phyloP scores from a whole-genome alignment of 2,113 vertebrate genomes.

The Cisticola juncidis region DNA sequence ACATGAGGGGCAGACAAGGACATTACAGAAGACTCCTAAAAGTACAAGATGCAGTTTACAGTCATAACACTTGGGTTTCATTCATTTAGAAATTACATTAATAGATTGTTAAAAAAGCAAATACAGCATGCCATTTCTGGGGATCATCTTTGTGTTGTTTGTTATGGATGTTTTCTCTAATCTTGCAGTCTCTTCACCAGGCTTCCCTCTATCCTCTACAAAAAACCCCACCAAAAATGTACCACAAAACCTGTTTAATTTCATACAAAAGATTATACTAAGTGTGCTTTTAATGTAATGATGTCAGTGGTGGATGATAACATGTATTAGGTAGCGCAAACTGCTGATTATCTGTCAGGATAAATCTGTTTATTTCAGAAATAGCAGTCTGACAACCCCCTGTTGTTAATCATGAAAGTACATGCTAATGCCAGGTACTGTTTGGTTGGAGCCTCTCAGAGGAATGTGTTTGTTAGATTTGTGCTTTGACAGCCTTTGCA shows the following conservation, averaged over 20 bases:
- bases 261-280: slow-evolving; percentile 75
- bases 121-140: slow-evolving; percentile 27
- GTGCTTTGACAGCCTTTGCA: slow-evolving; percentile 41
- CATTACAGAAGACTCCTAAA: neutral
- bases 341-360: slow-evolving; percentile 78
- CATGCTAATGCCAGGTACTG: slow-evolving; percentile 61
- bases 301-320: slow-evolving; percentile 74
- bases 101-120: slow-evolving; percentile 61
- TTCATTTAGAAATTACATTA: slow-evolving; percentile 56
- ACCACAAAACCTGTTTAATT: slow-evolving; percentile 75
- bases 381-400: slow-evolving; percentile 69
- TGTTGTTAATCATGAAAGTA: slow-evolving; percentile 73
- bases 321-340: slow-evolving; percentile 73
- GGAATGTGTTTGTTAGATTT: slow-evolving; percentile 38
- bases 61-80: slow-evolving; percentile 21
- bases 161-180: slow-evolving; percentile 14
- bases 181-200: neutral
- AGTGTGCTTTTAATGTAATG: slow-evolving; percentile 79
- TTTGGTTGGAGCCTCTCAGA: slow-evolving; percentile 50
- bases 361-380: slow-evolving; percentile 79
- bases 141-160: slow-evolving; percentile 8
- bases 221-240: slow-evolving; percentile 31
- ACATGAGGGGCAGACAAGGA: neutral
- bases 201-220: neutral
- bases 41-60: neutral